phyloP scores from a whole-genome alignment of 2,113 vertebrate genomes.

The Tetraodon nigroviridis region DNA sequence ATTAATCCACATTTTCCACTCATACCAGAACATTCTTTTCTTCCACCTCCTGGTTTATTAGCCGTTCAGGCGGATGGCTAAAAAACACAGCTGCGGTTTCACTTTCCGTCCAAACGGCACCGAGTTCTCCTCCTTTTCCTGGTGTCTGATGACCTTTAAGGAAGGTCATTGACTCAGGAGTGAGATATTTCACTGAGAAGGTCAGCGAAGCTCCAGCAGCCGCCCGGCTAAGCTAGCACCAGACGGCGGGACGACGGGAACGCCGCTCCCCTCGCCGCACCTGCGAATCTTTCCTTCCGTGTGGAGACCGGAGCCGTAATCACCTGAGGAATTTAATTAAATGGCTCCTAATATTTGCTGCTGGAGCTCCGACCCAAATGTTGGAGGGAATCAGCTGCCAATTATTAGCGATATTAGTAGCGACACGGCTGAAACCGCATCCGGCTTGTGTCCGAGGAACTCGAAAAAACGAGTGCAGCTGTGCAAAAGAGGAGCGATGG shows the following conservation, averaged over 20 bases:
- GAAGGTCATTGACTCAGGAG: too few relatives aligned
- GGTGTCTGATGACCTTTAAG: too few relatives aligned
- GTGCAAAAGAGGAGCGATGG: slow-evolving; percentile 40
- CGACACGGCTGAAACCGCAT: slow-evolving; percentile 64
- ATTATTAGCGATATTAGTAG: slow-evolving; percentile 75
- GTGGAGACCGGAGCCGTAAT: slow-evolving; percentile 53
- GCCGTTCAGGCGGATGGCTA: slow-evolving; percentile 1
- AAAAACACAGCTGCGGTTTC: neutral
- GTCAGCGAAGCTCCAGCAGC: neutral
- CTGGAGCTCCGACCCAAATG: too few relatives aligned
- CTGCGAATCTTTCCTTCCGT: slow-evolving; percentile 56
- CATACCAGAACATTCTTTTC: slow-evolving; percentile 65
- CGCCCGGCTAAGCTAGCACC: neutral
- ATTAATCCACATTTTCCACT: slow-evolving; percentile 68
- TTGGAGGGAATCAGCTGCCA: too few relatives aligned
- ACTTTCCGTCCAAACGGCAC: too few relatives aligned
- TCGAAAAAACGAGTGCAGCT: slow-evolving; percentile 34
- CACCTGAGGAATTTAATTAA: slow-evolving; percentile 66
- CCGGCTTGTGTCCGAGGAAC: slow-evolving; percentile 56
- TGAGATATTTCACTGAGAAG: neutral
- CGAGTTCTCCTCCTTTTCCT: too few relatives aligned
- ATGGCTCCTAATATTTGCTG: slow-evolving; percentile 50
- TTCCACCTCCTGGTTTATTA: slow-evolving; percentile 44
- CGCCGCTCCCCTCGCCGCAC: slow-evolving; percentile 51
- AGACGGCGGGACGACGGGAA: slow-evolving; percentile 51